Conservation (phyloP, 2,113 vertebrate species). For the Gnathonemus echidnorhynchus region DNA sequence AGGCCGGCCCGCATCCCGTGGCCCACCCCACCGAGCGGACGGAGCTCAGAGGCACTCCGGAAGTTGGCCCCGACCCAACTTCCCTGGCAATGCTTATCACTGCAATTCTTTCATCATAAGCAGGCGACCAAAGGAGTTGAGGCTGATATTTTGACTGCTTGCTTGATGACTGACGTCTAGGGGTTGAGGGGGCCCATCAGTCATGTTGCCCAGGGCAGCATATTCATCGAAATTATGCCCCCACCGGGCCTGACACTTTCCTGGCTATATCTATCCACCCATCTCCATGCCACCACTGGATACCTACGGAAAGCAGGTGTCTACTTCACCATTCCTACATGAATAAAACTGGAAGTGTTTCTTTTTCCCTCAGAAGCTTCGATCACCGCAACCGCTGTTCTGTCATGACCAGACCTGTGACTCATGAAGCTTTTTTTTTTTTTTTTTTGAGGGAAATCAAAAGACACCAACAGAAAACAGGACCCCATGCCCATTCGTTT, state of each 20-base stretch:
- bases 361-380: not conserved
- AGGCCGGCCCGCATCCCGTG: not conserved
- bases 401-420: not conserved
- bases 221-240: not conserved
- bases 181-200: slow-evolving; percentile 50
- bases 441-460: no score
- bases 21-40: not conserved
- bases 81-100: slow-evolving; percentile 44
- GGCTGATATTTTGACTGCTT: slow-evolving; percentile 93
- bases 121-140: slow-evolving; percentile 77
- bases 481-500: not conserved
- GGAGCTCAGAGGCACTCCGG: slow-evolving; percentile 11
- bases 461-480: not conserved
- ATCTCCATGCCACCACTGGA: not conserved
- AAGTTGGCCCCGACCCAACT: slow-evolving; percentile 44
- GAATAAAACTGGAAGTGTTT: not conserved
- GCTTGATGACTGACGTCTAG: slow-evolving; percentile 73
- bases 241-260: not conserved
- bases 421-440: not conserved
- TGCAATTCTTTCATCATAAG: slow-evolving; percentile 79
- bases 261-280: not conserved
- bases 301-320: not conserved
- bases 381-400: not conserved
- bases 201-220: not conserved
- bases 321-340: not conserved